Base-by-base conservation (phyloP, 2,888 invertebrate genomes). In the Auanema sp. region DNA sequence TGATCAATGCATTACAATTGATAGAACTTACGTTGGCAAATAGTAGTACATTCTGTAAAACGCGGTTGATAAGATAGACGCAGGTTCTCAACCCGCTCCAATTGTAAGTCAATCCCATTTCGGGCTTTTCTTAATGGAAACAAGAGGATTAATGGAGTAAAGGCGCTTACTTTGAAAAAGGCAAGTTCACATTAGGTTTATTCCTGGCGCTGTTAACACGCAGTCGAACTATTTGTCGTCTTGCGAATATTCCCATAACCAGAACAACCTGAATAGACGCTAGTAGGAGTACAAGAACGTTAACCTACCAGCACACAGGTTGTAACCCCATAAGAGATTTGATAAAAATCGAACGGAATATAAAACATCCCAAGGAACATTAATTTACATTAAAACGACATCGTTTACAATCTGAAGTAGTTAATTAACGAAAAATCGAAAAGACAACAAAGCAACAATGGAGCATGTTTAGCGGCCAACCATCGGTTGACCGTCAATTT, bases 21-120 rank as follows among this genome's bases (percentile, higher is more conserved):
- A 12, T n/a, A 33, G 43, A 53, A 70, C 76, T 65, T 61, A 81
- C 81, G 81, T 57, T 74, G 74, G 44, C 71, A 63, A 53, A 81
- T 74, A 2, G 79, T 69, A 5, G 69, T 66, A 56, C 79, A 79
- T 24, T 81, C 81, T 23, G 81, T 81, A 43, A 81, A 74, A 44
- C 74, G 74, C 6, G 81, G 79, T 53, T 76, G 70, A 58, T 78
- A 77, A 14, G 72, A 69, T 3, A 24, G 14, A 16, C 71, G 65
- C 12, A 76, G 61, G 11, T 68, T 71, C 57, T 63, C 51, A 25
- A 76, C 76, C 10, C 58, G 62, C 14, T 69, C 66, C 43, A 76
- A 53, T 61, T 75, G 70, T 23, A 56, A 49, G 25, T 66, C 60
- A 11, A 59, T 53, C 47, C 23, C 40, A 16, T 44, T 51, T 24